These are phyloP conservation scores for Ametastegia equiseti DNA, from an alignment of 2,888 invertebrate species.

Conservation along the genomic window DNA sequence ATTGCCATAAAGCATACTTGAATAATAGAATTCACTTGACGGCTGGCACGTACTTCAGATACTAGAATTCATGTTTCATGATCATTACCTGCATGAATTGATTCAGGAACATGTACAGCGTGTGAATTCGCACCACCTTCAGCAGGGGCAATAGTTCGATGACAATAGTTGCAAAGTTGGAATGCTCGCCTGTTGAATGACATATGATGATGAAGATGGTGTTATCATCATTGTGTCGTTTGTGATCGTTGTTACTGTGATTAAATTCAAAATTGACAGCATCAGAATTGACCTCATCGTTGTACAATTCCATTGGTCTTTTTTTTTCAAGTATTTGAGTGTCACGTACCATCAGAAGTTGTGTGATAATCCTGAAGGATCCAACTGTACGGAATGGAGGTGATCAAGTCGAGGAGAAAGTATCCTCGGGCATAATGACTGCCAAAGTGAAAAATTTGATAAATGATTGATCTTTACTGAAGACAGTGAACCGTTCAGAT, in stretches of 20 bases:
- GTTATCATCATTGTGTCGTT: background rate
- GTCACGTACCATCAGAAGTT: conserved; percentile 50
- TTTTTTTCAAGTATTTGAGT: background rate
- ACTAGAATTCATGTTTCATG: too few relatives aligned
- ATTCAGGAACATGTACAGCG: conserved; percentile 61
- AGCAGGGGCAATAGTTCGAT: conserved; percentile 64
- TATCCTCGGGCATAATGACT: conserved; percentile 69
- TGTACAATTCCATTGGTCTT: background rate
- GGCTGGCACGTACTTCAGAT: too few relatives aligned
- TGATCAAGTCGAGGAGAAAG: conserved; percentile 70
- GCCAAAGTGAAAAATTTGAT: background rate
- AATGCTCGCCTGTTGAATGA: background rate
- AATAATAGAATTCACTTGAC: too few relatives aligned
- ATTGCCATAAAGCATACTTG: background rate
- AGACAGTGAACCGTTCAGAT: background rate
- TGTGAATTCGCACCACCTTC: conserved; percentile 62
- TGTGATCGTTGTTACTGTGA: background rate
- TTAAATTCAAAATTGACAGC: too few relatives aligned
- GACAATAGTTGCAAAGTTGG: conserved; percentile 59
- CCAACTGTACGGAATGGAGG: conserved; percentile 68
- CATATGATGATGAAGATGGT: background rate
- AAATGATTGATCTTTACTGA: too few relatives aligned
- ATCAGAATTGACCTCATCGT: too few relatives aligned
- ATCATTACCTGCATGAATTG: conserved; percentile 62
- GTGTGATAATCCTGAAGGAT: conserved; percentile 55